A percentile compares a stretch with the other conserved stretches of the same genome.
Conservation (phyloP, 2,797 vertebrate species). For the Notamacropus eugenii region DNA sequence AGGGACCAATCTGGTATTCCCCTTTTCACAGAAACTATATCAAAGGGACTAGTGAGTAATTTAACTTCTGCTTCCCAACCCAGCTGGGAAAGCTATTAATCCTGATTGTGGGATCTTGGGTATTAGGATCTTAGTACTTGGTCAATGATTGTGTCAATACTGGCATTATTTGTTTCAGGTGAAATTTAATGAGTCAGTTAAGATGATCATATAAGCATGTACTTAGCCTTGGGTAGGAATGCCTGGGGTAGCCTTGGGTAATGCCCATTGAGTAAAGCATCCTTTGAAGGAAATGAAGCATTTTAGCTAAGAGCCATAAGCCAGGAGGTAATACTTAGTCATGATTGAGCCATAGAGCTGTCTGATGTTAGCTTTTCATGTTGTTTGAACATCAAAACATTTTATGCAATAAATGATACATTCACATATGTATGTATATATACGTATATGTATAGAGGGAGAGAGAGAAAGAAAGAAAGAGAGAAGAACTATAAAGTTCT, state of each 20-base stretch:
- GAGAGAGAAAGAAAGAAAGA: no score
- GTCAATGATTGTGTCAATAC: background rate
- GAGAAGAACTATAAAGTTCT: background rate
- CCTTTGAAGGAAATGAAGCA: background rate
- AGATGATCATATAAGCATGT: background rate
- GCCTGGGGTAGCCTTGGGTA: background rate
- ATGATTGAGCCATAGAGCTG: background rate
- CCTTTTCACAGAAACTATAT: constrained; percentile 54
- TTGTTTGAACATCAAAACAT: background rate
- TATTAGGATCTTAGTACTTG: background rate
- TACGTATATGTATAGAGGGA: no score
- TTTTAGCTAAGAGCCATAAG: background rate
- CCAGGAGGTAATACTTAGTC: background rate
- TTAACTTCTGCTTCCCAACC: constrained; percentile 25
- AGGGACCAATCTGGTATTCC: constrained; percentile 12
- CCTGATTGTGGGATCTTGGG: background rate
- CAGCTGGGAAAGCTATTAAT: background rate
- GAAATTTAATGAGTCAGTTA: background rate
- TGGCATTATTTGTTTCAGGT: background rate
- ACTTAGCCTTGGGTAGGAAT: background rate
- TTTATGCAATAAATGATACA: background rate
- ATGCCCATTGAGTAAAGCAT: background rate
- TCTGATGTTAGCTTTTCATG: background rate
- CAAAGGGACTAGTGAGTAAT: background rate
- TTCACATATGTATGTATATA: no score